Evolutionary conservation across 2,797 vertebrate genomes (phyloP).

Genomic region (Caiman crocodilus): DNA sequence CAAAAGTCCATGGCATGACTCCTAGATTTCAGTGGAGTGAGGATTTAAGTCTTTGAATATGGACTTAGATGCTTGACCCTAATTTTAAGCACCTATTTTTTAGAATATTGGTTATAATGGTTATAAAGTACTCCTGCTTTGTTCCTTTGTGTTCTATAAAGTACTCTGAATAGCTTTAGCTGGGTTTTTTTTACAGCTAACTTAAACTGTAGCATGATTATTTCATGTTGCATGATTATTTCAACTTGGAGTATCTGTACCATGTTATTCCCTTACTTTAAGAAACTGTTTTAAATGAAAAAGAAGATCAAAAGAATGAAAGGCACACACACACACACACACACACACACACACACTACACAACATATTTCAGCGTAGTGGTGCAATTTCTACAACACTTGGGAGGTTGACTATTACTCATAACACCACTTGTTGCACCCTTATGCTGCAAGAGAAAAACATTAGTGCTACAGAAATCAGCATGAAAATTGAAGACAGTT

Average conservation of each 20-base stretch:
- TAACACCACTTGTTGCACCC: not conserved
- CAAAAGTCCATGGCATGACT: not conserved
- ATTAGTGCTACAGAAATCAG: conserved; percentile 18
- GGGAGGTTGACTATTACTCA: not conserved
- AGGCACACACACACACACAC: not conserved
- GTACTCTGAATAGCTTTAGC: conserved; percentile 14
- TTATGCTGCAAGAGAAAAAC: not conserved
- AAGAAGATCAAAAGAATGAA: conserved; percentile 10
- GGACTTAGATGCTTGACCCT: not conserved
- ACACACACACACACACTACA: not conserved
- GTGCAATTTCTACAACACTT: not conserved
- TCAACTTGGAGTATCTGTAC: conserved; percentile 27
- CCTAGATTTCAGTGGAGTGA: not conserved
- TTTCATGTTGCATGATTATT: conserved; percentile 4
- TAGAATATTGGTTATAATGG: not conserved
- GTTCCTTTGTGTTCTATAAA: conserved; percentile 17
- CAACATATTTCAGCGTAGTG: not conserved
- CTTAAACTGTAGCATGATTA: conserved; percentile 12
- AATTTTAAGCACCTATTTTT: conserved; percentile 5
- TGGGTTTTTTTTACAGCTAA: conserved; percentile 27
- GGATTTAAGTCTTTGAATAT: not conserved
- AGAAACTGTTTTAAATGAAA: not conserved
- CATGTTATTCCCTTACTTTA: not conserved
- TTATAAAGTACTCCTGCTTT: not conserved
- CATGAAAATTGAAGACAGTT: conserved; percentile 24